Base-by-base conservation (phyloP, 2,113 vertebrate species). In the Spea multiplicata region DNA sequence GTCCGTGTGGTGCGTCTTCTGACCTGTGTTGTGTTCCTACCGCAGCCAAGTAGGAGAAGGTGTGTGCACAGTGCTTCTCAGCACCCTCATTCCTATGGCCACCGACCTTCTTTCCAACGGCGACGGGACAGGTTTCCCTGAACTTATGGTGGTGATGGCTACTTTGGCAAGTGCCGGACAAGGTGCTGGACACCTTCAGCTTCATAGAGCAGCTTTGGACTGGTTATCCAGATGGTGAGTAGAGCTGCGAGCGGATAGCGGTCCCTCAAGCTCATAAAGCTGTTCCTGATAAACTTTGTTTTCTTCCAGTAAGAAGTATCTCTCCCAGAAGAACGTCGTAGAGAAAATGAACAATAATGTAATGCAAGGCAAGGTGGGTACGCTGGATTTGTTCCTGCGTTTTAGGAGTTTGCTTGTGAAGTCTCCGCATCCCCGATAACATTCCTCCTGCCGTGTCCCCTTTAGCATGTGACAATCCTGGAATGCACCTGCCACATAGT, bases 91-190 rank as follows among this genome's bases (percentile, higher is more conserved):
- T 65, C 97, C 97, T 12, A 99, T 99, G 97, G 97, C 97, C 57
- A 97, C 96, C 0, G 96, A 99, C 79, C 98, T 99, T 95, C 83
- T 99, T 85, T 86, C 96, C 75, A 97, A 93, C 0, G 96, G 97
- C 0, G 97, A 99, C 67, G 97, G 97, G 70, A 93, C 97, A 0
- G 97, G 97, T 55, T 99, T 99, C 67, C 97, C 97, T 0, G 97
- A 99, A 69, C 95, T 99, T 79, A 97, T 99, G 96, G 92, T 97
- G 3, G 97, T 99, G 85, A 99, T 99, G 97, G 95, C 95, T 5
- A 99, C 97, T 0, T 84, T 99, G 75, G 97, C 97, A 52, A 95
- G 96, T 2, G 96, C 97, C 4, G 97, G 97, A 45, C 97, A 99
- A 87, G 97, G 97, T 17, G 97, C 95, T 0, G 97, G 97, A 12